Percentiles rank a stretch among this genome's conserved stretches.
Evolutionary conservation across 2,888 invertebrate genomes (phyloP).

Genomic region (Drosophila stalkeri): DNA sequence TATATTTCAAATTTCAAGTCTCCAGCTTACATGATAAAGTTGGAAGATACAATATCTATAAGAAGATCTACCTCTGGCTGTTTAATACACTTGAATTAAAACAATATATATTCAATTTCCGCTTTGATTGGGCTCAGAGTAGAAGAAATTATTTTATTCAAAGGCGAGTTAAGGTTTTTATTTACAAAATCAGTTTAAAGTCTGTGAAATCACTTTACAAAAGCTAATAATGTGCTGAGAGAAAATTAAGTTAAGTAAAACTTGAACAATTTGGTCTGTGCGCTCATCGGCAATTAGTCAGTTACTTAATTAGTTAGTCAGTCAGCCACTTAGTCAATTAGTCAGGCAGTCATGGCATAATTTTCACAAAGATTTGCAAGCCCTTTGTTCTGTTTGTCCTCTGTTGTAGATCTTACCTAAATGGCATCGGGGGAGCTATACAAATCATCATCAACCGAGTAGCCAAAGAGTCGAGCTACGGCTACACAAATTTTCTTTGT

Average conservation of each 20-base stretch:
- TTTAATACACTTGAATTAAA: too few species aligned
- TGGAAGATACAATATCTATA: too few species aligned
- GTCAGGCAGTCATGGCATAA: constrained; percentile 1
- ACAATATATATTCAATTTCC: too few species aligned
- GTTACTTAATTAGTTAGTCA: neutral
- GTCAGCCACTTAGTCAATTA: neutral
- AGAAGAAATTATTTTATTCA: neutral
- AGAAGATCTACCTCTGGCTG: too few species aligned
- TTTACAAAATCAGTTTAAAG: too few species aligned
- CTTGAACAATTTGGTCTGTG: neutral
- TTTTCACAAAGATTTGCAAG: constrained; percentile 9
- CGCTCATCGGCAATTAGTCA: neutral
- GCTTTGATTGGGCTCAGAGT: neutral
- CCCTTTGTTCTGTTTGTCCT: neutral
- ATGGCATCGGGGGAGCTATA: constrained; percentile 13
- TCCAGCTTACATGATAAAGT: too few species aligned
- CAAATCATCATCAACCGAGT: constrained; percentile 16
- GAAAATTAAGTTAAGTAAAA: neutral
- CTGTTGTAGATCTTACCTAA: constrained; percentile 10
- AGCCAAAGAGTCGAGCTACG: constrained; percentile 7
- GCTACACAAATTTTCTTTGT: constrained; percentile 26
- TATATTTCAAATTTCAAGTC: too few species aligned
- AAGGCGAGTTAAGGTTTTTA: too few species aligned
- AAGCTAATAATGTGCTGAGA: too few species aligned
- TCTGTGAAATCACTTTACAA: too few species aligned